phyloP scores from a whole-genome alignment of 2,797 vertebrate species.

The Serranus cabrilla region DNA sequence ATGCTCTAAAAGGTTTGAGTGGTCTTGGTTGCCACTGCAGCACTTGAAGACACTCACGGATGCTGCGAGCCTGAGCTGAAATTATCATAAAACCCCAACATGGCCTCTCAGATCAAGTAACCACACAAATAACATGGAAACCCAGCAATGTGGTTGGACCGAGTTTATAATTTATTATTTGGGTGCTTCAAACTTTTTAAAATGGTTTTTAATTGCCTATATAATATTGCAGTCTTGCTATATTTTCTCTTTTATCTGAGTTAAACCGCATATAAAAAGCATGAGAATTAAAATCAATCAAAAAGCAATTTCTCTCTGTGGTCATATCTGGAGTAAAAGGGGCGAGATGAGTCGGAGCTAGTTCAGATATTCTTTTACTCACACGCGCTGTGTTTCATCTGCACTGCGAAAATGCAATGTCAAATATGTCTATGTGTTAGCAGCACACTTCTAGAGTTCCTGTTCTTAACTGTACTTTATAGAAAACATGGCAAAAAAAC shows the following conservation, averaged over 20 bases:
- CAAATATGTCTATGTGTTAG: conserved; percentile 15
- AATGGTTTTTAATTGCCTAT: conserved; percentile 5
- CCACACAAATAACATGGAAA: conserved; percentile 20
- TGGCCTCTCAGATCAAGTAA: conserved; percentile 37
- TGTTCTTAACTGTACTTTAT: background rate
- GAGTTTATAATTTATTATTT: conserved; percentile 19
- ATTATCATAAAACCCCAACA: conserved; percentile 58
- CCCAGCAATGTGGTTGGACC: background rate
- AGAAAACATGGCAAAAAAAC: conserved; percentile 1
- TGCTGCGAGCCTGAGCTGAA: conserved; percentile 29
- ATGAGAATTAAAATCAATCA: conserved; percentile 36
- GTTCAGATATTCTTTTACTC: conserved; percentile 10
- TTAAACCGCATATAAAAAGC: conserved; percentile 21
- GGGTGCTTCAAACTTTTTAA: conserved; percentile 7
- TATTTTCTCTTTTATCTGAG: conserved; percentile 21
- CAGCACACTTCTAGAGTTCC: background rate
- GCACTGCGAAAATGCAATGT: conserved; percentile 15
- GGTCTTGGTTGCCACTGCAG: conserved; percentile 56
- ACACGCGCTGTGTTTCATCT: conserved; percentile 1
- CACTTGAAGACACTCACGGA: conserved; percentile 62
- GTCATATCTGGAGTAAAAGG: conserved; percentile 26
- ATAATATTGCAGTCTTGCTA: conserved; percentile 9
- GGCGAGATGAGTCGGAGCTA: conserved; percentile 11
- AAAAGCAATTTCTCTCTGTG: conserved; percentile 37
- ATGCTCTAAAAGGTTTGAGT: conserved; percentile 71